Conservation (phyloP, 1,140 invertebrate species). For the Brachionus koreanus region DNA sequence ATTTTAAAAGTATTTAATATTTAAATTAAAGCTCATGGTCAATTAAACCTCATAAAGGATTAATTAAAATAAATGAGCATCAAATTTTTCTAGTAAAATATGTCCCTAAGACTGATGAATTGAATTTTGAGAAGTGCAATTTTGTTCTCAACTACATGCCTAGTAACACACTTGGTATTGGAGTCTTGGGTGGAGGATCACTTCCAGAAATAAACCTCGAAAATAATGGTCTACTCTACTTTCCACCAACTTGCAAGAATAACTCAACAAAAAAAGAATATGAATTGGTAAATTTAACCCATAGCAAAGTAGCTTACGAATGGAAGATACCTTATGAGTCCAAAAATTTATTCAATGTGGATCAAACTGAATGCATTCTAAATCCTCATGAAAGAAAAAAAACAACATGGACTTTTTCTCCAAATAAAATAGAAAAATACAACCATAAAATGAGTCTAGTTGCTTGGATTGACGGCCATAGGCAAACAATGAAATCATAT, state of each 20-base stretch:
- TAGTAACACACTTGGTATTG: background rate
- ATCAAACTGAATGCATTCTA: constrained; percentile 52
- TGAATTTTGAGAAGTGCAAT: background rate
- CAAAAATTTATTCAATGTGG: constrained; percentile 50
- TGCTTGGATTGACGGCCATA: constrained; percentile 55
- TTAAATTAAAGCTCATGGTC: background rate
- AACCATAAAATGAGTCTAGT: constrained; percentile 55
- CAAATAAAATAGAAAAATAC: constrained; percentile 51
- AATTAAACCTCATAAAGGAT: constrained; percentile 29
- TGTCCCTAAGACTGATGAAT: constrained; percentile 46
- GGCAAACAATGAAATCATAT: constrained; percentile 46
- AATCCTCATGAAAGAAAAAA: constrained; percentile 57
- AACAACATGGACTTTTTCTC: constrained; percentile 54
- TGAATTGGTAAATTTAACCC: constrained; percentile 54
- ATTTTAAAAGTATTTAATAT: background rate
- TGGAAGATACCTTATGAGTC: constrained; percentile 54
- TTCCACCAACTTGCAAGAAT: constrained; percentile 55
- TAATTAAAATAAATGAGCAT: constrained; percentile 44
- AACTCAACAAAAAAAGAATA: constrained; percentile 51
- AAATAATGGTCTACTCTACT: constrained; percentile 53
- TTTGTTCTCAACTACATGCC: constrained; percentile 8
- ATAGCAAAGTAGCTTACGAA: constrained; percentile 55
- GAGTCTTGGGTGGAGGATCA: constrained; percentile 52
- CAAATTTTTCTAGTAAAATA: constrained; percentile 54
- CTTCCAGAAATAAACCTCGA: constrained; percentile 52